A percentile compares a stretch with the other conserved stretches of the same genome.
These are phyloP conservation scores for Lampris incognitus DNA, from an alignment of 2,113 vertebrate genomes.

Conservation along the genomic window DNA sequence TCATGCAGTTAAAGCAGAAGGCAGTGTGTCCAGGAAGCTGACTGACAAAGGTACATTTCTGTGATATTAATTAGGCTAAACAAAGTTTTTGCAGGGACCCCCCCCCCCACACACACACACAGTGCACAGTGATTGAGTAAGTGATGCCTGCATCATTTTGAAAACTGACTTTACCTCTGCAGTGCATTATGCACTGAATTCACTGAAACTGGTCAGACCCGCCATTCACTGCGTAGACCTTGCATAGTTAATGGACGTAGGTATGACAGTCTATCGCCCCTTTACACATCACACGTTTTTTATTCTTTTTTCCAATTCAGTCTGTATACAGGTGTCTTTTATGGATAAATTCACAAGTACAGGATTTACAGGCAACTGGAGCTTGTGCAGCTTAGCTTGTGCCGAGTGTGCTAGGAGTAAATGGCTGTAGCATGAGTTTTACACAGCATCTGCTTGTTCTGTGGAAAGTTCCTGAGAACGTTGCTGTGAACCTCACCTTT, in stretches of 20 bases:
- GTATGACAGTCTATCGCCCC: not conserved
- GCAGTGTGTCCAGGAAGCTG: too few species aligned
- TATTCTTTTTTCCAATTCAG: not conserved
- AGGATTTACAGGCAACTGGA: too few species aligned
- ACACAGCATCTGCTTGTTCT: too few species aligned
- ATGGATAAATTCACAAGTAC: not conserved
- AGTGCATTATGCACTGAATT: slow-evolving; percentile 21
- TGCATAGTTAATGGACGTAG: slow-evolving; percentile 25
- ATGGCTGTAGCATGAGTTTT: too few species aligned
- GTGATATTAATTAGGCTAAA: too few species aligned
- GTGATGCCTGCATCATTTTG: slow-evolving; percentile 14
- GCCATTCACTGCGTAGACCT: not conserved
- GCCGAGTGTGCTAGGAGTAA: too few species aligned
- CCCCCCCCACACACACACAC: slow-evolving; percentile 20
- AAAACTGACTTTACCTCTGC: slow-evolving; percentile 57
- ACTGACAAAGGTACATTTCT: too few species aligned
- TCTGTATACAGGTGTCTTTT: not conserved
- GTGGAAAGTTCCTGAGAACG: too few species aligned
- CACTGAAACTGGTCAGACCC: slow-evolving; percentile 12
- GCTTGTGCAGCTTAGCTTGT: too few species aligned
- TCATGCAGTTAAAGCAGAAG: too few species aligned
- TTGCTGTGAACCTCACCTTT: too few species aligned
- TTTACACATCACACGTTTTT: not conserved
- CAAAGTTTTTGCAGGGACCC: not conserved
- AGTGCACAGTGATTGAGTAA: slow-evolving; percentile 7